Evolutionary conservation across 2,888 invertebrate species (phyloP).

Genomic region (Noctua janthe): DNA sequence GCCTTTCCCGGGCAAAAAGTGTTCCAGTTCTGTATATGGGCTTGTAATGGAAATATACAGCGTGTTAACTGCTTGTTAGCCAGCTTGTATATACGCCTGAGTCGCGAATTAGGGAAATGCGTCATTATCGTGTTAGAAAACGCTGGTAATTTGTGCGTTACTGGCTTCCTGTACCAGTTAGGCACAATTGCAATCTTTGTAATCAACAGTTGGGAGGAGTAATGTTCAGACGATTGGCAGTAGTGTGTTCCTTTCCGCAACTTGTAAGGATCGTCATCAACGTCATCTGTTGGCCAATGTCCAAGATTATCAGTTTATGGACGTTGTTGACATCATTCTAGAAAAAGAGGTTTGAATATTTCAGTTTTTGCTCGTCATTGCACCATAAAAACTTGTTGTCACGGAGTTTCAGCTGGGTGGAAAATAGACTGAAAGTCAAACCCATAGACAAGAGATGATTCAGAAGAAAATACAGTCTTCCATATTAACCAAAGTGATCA

Average conservation of each 20-base stretch:
- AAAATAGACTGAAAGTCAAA: background rate
- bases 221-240: background rate
- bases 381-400: no score
- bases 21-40: constrained; percentile 45
- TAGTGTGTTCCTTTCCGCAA: background rate
- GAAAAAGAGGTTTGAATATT: background rate
- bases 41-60: constrained; percentile 41
- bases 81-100: background rate
- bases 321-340: background rate
- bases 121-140: constrained; percentile 47
- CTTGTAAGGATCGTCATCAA: background rate
- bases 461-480: no score
- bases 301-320: background rate
- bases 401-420: background rate
- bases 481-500: background rate
- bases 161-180: constrained; percentile 23
- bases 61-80: constrained; percentile 45
- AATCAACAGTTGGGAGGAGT: constrained; percentile 16
- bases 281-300: background rate
- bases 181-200: constrained; percentile 37
- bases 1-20: constrained; percentile 43
- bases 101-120: constrained; percentile 51
- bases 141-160: constrained; percentile 35
- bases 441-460: background rate
- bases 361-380: background rate